These are phyloP conservation scores for Parnassius smintheus DNA, from an alignment of 2,888 invertebrate genomes.

Conservation along the genomic window DNA sequence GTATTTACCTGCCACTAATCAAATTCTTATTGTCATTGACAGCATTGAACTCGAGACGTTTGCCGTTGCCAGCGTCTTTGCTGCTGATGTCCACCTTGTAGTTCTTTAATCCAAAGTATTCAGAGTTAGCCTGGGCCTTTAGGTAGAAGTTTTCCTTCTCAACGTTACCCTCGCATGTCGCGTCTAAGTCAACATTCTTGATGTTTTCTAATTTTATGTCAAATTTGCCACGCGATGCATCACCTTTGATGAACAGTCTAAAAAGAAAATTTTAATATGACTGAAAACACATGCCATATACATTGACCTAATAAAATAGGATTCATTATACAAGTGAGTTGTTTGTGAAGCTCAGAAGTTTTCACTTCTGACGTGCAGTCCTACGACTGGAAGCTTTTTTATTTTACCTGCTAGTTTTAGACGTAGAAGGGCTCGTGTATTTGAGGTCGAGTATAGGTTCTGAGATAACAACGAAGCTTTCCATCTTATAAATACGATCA, in stretches of 20 bases:
- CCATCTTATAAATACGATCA: slow-evolving; percentile 80
- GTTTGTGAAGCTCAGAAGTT: too few relatives aligned
- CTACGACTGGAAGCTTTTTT: background rate
- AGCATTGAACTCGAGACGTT: slow-evolving; percentile 83
- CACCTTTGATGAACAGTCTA: slow-evolving; percentile 64
- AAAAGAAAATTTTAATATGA: background rate
- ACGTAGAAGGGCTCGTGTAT: slow-evolving; percentile 72
- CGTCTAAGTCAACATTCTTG: slow-evolving; percentile 76
- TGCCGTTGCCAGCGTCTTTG: slow-evolving; percentile 81
- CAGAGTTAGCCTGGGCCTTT: slow-evolving; percentile 82
- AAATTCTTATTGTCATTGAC: slow-evolving; percentile 84
- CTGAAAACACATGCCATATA: background rate
- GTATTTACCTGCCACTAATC: slow-evolving; percentile 84
- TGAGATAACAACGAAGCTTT: slow-evolving; percentile 76
- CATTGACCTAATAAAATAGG: too few relatives aligned
- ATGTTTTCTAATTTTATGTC: slow-evolving; percentile 78
- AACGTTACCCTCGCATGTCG: slow-evolving; percentile 77
- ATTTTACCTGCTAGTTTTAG: slow-evolving; percentile 61
- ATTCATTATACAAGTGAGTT: too few relatives aligned
- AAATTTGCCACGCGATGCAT: slow-evolving; percentile 79
- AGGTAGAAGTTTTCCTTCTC: slow-evolving; percentile 84
- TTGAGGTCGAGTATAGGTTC: slow-evolving; percentile 81
- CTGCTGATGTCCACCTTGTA: slow-evolving; percentile 83
- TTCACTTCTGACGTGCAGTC: too few relatives aligned
- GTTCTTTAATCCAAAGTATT: slow-evolving; percentile 83